These are phyloP conservation scores for Sarcophaga variegata DNA, from an alignment of 2,888 invertebrate species.

Conservation along the genomic window DNA sequence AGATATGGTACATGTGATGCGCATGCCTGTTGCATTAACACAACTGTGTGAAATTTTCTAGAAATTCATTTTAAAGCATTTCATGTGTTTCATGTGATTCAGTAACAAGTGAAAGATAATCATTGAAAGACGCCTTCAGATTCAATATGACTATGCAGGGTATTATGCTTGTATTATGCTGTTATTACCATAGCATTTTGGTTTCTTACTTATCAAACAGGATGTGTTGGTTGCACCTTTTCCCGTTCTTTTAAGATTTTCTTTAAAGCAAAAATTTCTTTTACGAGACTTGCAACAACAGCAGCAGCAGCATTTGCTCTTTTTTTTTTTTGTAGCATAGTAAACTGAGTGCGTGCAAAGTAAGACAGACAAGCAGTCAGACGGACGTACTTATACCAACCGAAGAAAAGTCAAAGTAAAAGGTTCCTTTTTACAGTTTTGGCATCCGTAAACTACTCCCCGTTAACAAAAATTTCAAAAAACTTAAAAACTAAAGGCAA, in stretches of 20 bases:
- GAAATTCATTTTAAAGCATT: constrained; percentile 8
- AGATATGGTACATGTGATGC: background rate
- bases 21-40: constrained; percentile 24
- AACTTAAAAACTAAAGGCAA: background rate
- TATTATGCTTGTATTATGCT: background rate
- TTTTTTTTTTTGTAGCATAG: constrained; percentile 10
- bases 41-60: constrained; percentile 53
- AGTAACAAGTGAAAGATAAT: constrained; percentile 56
- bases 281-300: constrained; percentile 1
- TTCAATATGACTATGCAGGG: background rate
- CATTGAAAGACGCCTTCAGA: constrained; percentile 55
- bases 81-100: constrained; percentile 15
- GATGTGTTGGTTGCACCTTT: constrained; percentile 63
- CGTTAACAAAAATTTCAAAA: background rate
- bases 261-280: background rate
- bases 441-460: background rate
- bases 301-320: background rate
- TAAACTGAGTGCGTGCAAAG: constrained; percentile 28
- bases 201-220: constrained; percentile 54
- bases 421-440: constrained; percentile 34
- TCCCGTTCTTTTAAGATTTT: constrained; percentile 9
- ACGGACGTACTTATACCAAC: background rate
- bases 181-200: background rate
- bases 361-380: constrained; percentile 12
- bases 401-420: background rate